Conservation (phyloP, 2,797 vertebrate genomes). For the Sciurus carolinensis region DNA sequence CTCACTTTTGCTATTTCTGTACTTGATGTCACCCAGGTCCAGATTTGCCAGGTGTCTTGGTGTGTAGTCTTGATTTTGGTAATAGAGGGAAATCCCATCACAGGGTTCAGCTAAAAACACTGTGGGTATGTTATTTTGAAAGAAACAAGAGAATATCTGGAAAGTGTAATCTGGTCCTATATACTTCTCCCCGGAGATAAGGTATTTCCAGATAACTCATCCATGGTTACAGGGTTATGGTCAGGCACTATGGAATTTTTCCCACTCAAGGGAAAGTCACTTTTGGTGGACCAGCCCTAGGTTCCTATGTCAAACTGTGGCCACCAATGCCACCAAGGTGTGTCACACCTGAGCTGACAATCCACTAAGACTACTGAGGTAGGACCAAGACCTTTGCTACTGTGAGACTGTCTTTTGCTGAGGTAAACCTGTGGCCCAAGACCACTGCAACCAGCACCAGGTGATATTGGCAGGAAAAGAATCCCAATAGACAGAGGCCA, state of each 20-base stretch:
- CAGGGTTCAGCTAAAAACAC: neutral
- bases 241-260: neutral
- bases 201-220: neutral
- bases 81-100: neutral
- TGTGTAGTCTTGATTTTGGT: neutral
- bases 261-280: neutral
- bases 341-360: neutral
- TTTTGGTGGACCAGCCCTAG: neutral
- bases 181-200: rapidly evolving
- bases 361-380: neutral
- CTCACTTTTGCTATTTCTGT: neutral
- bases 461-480: neutral
- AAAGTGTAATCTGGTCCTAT: neutral
- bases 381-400: neutral
- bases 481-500: no score
- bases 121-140: neutral
- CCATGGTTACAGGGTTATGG: neutral
- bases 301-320: neutral
- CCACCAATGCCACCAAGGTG: neutral
- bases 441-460: no score
- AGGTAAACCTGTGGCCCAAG: no score
- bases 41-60: neutral
- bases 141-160: neutral
- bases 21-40: no score
- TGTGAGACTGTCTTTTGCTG: neutral